These are phyloP conservation scores for Pelecanoides urinatrix DNA, from an alignment of 2,113 vertebrate genomes.

Conservation along the genomic window DNA sequence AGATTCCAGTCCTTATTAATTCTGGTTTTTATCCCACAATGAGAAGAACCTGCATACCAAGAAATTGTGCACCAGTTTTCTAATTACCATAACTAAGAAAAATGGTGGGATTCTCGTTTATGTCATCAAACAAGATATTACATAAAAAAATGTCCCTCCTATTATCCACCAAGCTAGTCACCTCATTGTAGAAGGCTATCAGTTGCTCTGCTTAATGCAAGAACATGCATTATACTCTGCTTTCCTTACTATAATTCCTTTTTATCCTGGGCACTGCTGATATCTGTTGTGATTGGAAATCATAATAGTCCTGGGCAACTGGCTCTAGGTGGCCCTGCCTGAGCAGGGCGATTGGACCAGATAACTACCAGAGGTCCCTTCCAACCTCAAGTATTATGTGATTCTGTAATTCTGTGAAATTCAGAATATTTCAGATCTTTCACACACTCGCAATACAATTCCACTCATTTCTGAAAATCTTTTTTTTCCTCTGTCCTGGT, in stretches of 20 bases:
- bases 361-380: neutral
- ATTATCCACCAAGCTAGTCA: neutral
- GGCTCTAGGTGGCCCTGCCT: neutral
- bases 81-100: neutral
- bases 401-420: neutral
- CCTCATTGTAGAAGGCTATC: neutral
- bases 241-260: neutral
- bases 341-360: neutral
- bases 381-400: neutral
- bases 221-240: neutral
- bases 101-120: neutral
- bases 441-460: neutral
- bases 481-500: fast-evolving
- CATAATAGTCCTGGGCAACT: neutral
- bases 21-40: neutral
- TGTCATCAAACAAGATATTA: neutral
- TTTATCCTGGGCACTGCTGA: neutral
- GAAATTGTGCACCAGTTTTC: neutral
- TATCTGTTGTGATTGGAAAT: neutral
- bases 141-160: neutral
- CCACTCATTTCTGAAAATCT: neutral
- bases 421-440: neutral
- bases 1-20: neutral
- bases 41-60: neutral
- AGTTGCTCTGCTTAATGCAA: neutral